These are phyloP conservation scores for Clepsis dumicolana DNA, from an alignment of 2,888 invertebrate species.

Conservation along the genomic window DNA sequence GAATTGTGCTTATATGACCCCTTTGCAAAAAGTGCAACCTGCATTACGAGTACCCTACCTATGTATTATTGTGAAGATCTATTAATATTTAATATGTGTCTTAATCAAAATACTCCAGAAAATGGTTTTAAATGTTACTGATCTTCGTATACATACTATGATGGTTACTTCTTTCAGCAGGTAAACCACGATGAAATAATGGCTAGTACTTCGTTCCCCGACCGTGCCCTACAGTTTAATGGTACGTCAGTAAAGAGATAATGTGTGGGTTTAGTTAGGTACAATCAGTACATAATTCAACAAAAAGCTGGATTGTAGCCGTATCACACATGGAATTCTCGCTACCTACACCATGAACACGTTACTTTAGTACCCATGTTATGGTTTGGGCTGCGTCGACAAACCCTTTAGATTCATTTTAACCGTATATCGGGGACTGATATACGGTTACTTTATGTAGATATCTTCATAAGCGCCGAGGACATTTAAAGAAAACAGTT, in stretches of 20 bases:
- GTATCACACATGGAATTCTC: background rate
- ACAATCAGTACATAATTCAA: constrained; percentile 6
- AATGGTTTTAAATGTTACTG: background rate
- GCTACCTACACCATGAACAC: background rate
- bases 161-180: background rate
- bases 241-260: background rate
- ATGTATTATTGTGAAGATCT: background rate
- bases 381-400: background rate
- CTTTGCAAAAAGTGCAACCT: constrained; percentile 58
- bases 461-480: too few species aligned
- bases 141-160: background rate
- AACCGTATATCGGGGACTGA: too few species aligned
- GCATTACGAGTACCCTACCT: constrained; percentile 7
- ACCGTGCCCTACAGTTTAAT: constrained; percentile 33
- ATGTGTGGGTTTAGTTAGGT: background rate
- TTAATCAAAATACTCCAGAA: background rate
- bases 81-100: background rate
- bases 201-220: background rate
- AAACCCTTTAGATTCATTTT: background rate
- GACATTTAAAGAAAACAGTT: too few species aligned
- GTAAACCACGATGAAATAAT: background rate
- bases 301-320: constrained; percentile 8
- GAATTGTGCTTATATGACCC: constrained; percentile 61
- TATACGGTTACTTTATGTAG: too few species aligned
- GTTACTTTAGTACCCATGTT: background rate